Percentiles rank a stretch among this genome's conserved stretches.
These are phyloP conservation scores for Toxotes jaculatrix DNA, from an alignment of 2,113 vertebrate species.

Conservation along the genomic window DNA sequence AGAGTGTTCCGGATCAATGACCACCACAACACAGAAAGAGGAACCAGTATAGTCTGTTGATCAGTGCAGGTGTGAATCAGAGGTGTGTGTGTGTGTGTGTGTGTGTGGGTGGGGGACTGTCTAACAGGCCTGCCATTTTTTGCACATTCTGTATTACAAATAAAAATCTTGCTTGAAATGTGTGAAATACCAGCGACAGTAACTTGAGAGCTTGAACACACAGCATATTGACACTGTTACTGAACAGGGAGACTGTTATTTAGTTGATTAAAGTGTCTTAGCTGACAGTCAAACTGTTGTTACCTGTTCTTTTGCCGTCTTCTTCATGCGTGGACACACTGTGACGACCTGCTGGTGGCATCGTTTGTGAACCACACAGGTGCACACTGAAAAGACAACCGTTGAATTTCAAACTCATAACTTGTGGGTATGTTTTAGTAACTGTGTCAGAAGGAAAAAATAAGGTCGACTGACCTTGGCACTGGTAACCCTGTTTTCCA, in stretches of 20 bases:
- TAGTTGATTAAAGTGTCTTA: not conserved
- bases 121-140: slow-evolving; percentile 3
- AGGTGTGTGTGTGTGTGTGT: slow-evolving; percentile 20
- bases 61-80: slow-evolving; percentile 60
- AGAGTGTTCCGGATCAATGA: slow-evolving; percentile 50
- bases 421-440: not conserved
- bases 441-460: slow-evolving; percentile 8
- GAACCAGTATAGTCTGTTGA: slow-evolving; percentile 50
- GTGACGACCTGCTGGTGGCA: slow-evolving; percentile 97
- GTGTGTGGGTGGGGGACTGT: slow-evolving; percentile 5
- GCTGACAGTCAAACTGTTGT: not conserved
- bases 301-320: slow-evolving; percentile 86
- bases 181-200: not conserved
- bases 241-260: not conserved
- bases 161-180: not conserved
- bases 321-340: slow-evolving; percentile 95
- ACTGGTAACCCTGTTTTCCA: slow-evolving; percentile 98
- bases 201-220: not conserved
- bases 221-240: not conserved
- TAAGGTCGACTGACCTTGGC: slow-evolving; percentile 88
- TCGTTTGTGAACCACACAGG: slow-evolving; percentile 98
- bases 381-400: slow-evolving; percentile 87
- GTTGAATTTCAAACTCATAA: not conserved
- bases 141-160: slow-evolving; percentile 8
- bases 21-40: slow-evolving; percentile 56